phyloP scores from a whole-genome alignment of 2,113 vertebrate genomes.

The Burhinus bistriatus region DNA sequence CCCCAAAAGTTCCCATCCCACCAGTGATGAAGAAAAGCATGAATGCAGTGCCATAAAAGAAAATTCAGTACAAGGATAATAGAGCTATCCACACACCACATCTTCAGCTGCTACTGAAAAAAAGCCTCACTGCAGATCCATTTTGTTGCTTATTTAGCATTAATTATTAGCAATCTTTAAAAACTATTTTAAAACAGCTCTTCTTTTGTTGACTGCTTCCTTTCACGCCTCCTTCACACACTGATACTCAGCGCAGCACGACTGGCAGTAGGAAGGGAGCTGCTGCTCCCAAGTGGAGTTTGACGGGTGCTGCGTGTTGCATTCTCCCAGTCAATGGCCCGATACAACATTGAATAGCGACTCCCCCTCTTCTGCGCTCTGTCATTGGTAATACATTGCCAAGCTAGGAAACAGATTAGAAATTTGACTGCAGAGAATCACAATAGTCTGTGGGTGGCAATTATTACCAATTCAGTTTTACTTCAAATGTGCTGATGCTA shows the following conservation, averaged over 20 bases:
- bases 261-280: background rate
- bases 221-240: background rate
- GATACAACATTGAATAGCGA: background rate
- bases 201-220: background rate
- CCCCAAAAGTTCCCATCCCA: background rate
- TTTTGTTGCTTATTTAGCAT: background rate
- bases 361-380: background rate
- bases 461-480: background rate
- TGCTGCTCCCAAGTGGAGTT: constrained; percentile 59
- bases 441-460: background rate
- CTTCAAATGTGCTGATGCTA: background rate
- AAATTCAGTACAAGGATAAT: background rate
- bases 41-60: background rate
- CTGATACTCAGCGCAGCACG: background rate
- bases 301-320: background rate
- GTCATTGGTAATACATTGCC: background rate
- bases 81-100: background rate
- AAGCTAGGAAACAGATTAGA: background rate
- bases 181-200: background rate
- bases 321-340: background rate
- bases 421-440: background rate
- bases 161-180: background rate
- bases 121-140: background rate
- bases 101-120: background rate
- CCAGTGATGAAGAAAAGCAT: background rate